These are phyloP conservation scores for Catagonus wagneri DNA, from an alignment of 2,113 vertebrate genomes.

Conservation along the genomic window DNA sequence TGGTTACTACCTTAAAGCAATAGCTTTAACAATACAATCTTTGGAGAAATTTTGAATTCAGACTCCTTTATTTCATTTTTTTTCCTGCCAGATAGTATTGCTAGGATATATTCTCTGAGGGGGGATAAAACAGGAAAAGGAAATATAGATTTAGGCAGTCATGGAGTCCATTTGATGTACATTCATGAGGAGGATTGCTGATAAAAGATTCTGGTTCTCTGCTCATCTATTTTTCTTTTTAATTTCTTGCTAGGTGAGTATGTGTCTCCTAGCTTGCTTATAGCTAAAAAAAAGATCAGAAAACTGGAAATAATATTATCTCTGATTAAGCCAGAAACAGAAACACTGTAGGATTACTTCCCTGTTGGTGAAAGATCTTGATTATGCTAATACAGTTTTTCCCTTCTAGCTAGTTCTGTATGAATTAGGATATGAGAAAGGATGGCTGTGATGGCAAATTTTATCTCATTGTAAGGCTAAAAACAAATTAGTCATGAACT, in stretches of 20 bases:
- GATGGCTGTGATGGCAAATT: not conserved
- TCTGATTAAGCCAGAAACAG: not conserved
- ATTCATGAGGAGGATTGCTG: not conserved
- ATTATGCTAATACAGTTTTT: not conserved
- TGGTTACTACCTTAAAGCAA: not conserved
- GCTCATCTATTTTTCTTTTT: not conserved
- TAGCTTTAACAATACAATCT: not conserved
- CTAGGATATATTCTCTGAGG: not conserved
- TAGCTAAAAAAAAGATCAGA: not conserved
- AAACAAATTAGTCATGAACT: not conserved
- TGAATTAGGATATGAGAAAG: constrained; percentile 13
- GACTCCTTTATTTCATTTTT: not conserved
- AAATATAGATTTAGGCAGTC: not conserved
- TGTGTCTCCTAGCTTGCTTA: not conserved
- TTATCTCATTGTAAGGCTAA: not conserved
- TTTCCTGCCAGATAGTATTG: accelerated
- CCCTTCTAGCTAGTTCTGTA: not conserved
- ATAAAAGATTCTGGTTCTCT: not conserved
- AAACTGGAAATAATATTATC: not conserved
- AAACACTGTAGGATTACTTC: not conserved
- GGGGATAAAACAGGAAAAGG: not conserved
- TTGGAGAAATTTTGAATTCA: not conserved
- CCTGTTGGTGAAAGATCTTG: not conserved
- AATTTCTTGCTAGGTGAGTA: not conserved
- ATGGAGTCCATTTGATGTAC: not conserved